These are phyloP conservation scores for Yponomeuta cagnagella DNA, from an alignment of 2,888 invertebrate species.

Conservation along the genomic window DNA sequence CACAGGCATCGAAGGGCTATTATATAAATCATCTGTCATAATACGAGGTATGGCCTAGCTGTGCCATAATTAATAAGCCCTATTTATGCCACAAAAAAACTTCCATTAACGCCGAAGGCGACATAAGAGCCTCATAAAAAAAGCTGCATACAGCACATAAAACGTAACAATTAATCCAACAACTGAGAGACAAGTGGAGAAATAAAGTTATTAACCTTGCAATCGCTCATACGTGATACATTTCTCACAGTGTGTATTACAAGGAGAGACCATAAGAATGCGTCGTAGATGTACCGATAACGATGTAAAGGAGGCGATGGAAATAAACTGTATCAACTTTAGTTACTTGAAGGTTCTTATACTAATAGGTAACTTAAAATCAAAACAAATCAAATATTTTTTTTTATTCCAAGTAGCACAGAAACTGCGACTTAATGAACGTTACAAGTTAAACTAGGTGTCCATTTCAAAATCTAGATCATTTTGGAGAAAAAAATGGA, in stretches of 20 bases:
- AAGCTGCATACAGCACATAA: not conserved
- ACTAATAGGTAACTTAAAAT: not conserved
- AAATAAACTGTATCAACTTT: not conserved
- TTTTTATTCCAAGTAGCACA: too few species aligned
- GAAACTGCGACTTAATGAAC: too few species aligned
- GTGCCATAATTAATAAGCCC: not conserved
- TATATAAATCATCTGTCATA: too few species aligned
- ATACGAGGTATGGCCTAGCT: too few species aligned
- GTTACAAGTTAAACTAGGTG: too few species aligned
- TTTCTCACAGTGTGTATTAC: not conserved
- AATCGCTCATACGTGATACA: not conserved
- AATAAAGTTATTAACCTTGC: conserved; percentile 23
- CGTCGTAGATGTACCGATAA: not conserved
- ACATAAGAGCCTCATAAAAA: not conserved
- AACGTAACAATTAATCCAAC: conserved; percentile 2
- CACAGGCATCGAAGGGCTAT: too few species aligned
- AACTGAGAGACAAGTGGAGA: conserved; percentile 3
- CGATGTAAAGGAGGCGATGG: not conserved
- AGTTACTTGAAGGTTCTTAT: not conserved
- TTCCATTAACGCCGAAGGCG: not conserved
- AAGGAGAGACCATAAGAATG: not conserved
- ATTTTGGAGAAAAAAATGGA: too few species aligned
- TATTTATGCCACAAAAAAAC: not conserved
- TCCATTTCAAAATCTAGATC: too few species aligned
- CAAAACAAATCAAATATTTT: not conserved